Conservation (phyloP, 2,888 invertebrate species). For the Lapara coniferarum region DNA sequence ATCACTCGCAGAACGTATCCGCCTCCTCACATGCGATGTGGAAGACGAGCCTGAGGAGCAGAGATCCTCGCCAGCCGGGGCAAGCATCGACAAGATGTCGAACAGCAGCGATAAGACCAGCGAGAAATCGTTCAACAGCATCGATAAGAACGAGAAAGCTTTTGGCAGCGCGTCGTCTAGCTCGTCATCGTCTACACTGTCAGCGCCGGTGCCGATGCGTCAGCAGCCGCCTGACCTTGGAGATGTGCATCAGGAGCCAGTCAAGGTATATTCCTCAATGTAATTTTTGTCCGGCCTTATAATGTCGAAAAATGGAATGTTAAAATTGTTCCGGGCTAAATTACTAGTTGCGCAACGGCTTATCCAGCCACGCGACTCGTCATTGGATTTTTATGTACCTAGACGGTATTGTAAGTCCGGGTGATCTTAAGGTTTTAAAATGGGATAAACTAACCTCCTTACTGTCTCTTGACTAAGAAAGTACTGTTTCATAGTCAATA, state of each 20-base stretch:
- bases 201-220: slow-evolving; percentile 61
- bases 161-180: slow-evolving; percentile 81
- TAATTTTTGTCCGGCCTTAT: too few species aligned
- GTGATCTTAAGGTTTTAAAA: too few species aligned
- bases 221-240: slow-evolving; percentile 73
- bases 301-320: too few species aligned
- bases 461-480: too few species aligned
- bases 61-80: slow-evolving; percentile 86
- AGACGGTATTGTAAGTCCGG: too few species aligned
- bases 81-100: slow-evolving; percentile 85
- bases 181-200: slow-evolving; percentile 73
- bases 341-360: too few species aligned
- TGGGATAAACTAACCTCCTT: too few species aligned
- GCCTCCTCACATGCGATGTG: slow-evolving; percentile 92
- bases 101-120: slow-evolving; percentile 78
- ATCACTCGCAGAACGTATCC: slow-evolving; percentile 93
- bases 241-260: slow-evolving; percentile 72
- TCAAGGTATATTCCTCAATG: slow-evolving; percentile 57
- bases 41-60: slow-evolving; percentile 86
- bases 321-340: too few species aligned
- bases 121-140: slow-evolving; percentile 78
- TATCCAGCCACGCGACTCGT: too few species aligned
- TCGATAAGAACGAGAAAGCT: slow-evolving; percentile 83
- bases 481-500: too few species aligned
- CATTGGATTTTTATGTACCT: too few species aligned